A percentile compares a stretch with the other conserved stretches of the same genome.
Conservation (phyloP, 2,113 vertebrate species). For the Otolemur garnettii region DNA sequence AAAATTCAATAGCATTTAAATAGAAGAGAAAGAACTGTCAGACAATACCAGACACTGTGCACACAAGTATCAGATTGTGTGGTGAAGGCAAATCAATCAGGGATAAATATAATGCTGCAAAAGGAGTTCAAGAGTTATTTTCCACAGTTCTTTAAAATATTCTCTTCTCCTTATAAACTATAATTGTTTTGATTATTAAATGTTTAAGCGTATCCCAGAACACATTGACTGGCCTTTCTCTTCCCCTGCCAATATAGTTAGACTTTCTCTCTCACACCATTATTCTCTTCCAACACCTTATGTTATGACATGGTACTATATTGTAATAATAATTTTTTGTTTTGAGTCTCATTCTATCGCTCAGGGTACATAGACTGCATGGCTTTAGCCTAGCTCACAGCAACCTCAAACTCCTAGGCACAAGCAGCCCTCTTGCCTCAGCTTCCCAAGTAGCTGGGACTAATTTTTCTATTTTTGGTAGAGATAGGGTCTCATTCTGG, state of each 20-base stretch:
- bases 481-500: too few relatives aligned
- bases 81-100: conserved; percentile 27
- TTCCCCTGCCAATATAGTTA: background rate
- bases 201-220: background rate
- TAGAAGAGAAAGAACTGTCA: background rate
- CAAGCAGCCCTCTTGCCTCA: too few relatives aligned
- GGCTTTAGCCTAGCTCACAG: too few relatives aligned
- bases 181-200: conserved; percentile 5
- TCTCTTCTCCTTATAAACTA: background rate
- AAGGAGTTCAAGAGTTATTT: conserved; percentile 24
- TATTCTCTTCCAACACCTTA: background rate
- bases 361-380: too few relatives aligned
- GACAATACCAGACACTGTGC: background rate
- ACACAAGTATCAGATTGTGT: background rate
- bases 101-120: conserved; percentile 17
- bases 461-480: too few relatives aligned
- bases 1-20: conserved; percentile 28
- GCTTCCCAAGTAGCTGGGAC: too few relatives aligned
- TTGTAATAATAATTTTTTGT: background rate
- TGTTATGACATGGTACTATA: background rate
- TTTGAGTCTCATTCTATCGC: too few relatives aligned
- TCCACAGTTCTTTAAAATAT: background rate
- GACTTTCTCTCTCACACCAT: background rate
- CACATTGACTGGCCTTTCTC: background rate
- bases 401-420: too few relatives aligned